Conservation (phyloP, 2,888 invertebrate species). For the Catotricha subobsoleta region DNA sequence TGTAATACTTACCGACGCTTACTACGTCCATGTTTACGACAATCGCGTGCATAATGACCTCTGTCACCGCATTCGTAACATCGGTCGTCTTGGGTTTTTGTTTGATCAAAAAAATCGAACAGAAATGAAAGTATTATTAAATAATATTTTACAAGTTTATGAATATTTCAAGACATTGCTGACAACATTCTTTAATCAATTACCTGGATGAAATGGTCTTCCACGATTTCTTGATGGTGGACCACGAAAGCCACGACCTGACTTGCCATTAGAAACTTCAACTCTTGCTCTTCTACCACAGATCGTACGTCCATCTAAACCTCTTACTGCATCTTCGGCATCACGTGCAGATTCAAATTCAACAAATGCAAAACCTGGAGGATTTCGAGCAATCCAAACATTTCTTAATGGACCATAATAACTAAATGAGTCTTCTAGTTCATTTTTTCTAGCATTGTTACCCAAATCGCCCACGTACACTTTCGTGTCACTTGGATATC, state of each 20-base stretch:
- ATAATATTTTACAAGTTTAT: not conserved
- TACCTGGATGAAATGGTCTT: conserved; percentile 55
- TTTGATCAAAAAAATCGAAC: not conserved
- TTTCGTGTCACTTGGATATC: conserved; percentile 74
- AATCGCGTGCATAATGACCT: conserved; percentile 86
- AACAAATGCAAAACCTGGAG: conserved; percentile 84
- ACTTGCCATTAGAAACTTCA: conserved; percentile 79
- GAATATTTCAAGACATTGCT: not conserved
- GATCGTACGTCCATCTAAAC: conserved; percentile 59
- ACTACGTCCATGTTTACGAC: conserved; percentile 45
- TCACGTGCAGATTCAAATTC: conserved; percentile 81
- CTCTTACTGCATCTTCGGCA: conserved; percentile 74
- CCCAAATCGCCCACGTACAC: conserved; percentile 93
- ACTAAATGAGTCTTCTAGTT: conserved; percentile 81
- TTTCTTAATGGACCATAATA: conserved; percentile 82
- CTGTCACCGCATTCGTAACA: conserved; percentile 90
- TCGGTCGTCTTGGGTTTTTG: conserved; percentile 46
- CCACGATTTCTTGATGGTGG: conserved; percentile 13
- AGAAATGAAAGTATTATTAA: not conserved
- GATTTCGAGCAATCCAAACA: conserved; percentile 93
- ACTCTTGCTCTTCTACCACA: conserved; percentile 82
- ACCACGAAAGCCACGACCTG: conserved; percentile 30
- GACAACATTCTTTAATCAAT: not conserved
- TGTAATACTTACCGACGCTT: conserved; percentile 32
- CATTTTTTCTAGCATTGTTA: conserved; percentile 77